Percentiles rank a stretch among this genome's conserved stretches.
Evolutionary conservation across 2,888 invertebrate genomes (phyloP).

Genomic region (Tuberolachnus salignus): DNA sequence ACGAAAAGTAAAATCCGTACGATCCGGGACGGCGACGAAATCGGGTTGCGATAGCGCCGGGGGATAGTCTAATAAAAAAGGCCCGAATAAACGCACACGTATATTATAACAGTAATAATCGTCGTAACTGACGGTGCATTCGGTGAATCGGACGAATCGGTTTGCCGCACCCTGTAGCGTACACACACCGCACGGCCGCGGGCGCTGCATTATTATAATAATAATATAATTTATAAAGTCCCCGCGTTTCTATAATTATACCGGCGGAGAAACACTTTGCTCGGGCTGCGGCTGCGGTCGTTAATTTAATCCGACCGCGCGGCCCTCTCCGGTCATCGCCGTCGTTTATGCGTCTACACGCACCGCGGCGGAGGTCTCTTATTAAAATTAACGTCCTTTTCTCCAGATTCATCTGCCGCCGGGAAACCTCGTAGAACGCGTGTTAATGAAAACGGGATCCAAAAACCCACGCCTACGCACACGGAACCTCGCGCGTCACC

Average conservation of each 20-base stretch:
- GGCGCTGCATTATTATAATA: not conserved
- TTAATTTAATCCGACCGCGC: conserved; percentile 48
- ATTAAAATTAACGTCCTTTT: conserved; percentile 44
- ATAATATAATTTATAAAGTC: no score
- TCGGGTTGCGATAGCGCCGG: no score
- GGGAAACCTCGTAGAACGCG: not conserved
- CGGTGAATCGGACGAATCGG: no score
- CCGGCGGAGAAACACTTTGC: conserved; percentile 50
- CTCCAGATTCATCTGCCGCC: conserved; percentile 6
- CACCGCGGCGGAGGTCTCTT: not conserved
- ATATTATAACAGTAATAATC: no score
- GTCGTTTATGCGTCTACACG: not conserved
- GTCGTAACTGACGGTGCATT: no score
- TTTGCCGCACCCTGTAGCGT: no score
- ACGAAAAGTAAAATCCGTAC: no score
- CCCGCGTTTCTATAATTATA: conserved; percentile 38
- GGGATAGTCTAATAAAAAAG: no score
- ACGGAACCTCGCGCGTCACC: not conserved
- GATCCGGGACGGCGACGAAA: no score
- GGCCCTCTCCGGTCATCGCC: conserved; percentile 2
- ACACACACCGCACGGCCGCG: not conserved
- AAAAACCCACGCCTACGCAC: conserved; percentile 4
- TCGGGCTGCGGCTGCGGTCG: conserved; percentile 20
- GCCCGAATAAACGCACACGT: no score
- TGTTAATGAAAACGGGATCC: conserved; percentile 39